Base-by-base conservation (phyloP, 2,797 vertebrate genomes). In the Miichthys miiuy region DNA sequence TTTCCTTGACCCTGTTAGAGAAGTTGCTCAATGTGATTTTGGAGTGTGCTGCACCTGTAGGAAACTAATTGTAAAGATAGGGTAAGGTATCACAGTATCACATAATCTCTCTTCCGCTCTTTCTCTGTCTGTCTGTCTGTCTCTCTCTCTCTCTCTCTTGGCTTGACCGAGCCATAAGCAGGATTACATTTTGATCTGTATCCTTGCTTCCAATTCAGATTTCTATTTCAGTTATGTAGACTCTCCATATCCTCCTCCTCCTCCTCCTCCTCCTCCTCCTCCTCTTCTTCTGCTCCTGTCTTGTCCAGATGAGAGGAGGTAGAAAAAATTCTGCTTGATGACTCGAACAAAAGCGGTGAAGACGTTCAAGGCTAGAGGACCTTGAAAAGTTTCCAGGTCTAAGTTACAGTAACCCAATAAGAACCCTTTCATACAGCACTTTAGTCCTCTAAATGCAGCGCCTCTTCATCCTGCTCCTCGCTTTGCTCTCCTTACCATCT, bases 371-470 rank as follows among this genome's bases (percentile, higher is more conserved):
- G 95, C 94, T 68, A 90, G 94, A 97, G 92, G 95, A 96, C 91
- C 93, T 96, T 89, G 93, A 97, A 90, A 96, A 96, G 90, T 96
- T 96, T 93, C 94, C 92, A 93, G 93, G 94, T 94, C 96, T 96
- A 88, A 94, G 94, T 95, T 89, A 90, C 86, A 83, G 88, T 89
- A 90, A 91, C 85, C 87, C 75, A 84, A 84, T 90, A 86, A 92
- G 75, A 88, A 76, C 5, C 80, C 75, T 88, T 92, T 91, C 73
- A 83, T 47, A 20, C 71, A 52, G 77, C 66, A 38, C 58, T 58
- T 82, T 61, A 62, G 56, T 44, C 57, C 42, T 57, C 54, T 61
- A 21, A 38, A 25, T 61, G 48, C 57, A 52, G 42, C 44, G 34
- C 25, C 13, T 66, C 67, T 55, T 61, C 47, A 44, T 67, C 48